Conservation (phyloP, 2,888 invertebrate genomes). For the Antheraea assamensis region DNA sequence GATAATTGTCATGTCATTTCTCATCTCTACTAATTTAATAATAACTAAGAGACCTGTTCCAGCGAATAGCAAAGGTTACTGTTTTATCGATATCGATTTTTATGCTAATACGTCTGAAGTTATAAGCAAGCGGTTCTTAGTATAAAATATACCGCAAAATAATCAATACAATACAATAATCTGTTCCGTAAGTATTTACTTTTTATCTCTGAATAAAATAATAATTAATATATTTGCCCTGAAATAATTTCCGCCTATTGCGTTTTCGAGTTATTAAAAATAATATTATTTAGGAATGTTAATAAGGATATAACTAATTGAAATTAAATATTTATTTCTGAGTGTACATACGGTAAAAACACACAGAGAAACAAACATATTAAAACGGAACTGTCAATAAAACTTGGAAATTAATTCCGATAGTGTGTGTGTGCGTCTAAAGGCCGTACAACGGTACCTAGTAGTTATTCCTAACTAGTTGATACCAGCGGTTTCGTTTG, state of each 20-base stretch:
- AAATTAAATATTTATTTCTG: not conserved
- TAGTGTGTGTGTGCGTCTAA: not conserved
- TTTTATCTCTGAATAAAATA: not conserved
- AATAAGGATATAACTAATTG: not conserved
- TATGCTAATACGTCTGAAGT: no score
- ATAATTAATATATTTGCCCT: not conserved
- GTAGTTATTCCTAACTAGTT: not conserved
- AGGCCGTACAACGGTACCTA: not conserved
- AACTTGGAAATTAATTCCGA: not conserved
- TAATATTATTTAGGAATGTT: not conserved
- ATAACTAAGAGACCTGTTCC: no score
- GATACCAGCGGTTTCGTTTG: no score
- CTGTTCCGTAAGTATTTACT: not conserved
- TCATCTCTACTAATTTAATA: no score
- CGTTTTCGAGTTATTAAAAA: not conserved
- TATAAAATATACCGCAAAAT: no score
- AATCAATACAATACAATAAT: no score
- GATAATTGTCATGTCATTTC: no score
- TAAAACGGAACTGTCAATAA: not conserved
- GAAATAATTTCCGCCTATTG: not conserved
- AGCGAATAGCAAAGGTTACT: no score
- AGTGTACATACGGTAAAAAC: not conserved
- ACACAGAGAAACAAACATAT: not conserved
- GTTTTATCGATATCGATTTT: no score
- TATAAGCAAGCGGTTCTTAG: no score